Conservation (phyloP, 2,888 invertebrate species). For the Cloeon dipterum region DNA sequence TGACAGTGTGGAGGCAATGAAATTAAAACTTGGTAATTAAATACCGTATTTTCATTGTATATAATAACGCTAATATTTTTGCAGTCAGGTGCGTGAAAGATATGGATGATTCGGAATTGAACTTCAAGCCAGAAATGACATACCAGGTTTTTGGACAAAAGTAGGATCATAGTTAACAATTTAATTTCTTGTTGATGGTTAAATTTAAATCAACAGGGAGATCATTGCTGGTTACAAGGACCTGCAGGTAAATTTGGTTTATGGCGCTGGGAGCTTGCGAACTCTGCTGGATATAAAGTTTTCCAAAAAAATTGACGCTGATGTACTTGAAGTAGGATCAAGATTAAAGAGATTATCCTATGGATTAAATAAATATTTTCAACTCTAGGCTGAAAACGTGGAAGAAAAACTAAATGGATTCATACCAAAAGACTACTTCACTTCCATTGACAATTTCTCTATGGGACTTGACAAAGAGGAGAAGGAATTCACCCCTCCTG, state of each 20-base stretch:
- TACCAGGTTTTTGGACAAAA: slow-evolving; percentile 83
- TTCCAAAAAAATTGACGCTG: slow-evolving; percentile 6
- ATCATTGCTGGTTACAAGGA: slow-evolving; percentile 48
- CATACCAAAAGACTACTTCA: slow-evolving; percentile 42
- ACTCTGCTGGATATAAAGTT: slow-evolving; percentile 60
- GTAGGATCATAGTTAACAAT: slow-evolving; percentile 14
- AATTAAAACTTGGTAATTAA: slow-evolving; percentile 26
- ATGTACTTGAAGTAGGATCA: slow-evolving; percentile 7
- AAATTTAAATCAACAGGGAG: background rate
- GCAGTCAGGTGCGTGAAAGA: slow-evolving; percentile 35
- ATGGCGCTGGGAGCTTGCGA: slow-evolving; percentile 56
- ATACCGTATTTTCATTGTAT: background rate
- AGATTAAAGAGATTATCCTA: slow-evolving; percentile 9
- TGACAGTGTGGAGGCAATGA: slow-evolving; percentile 30
- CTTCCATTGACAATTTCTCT: slow-evolving; percentile 49
- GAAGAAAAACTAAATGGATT: slow-evolving; percentile 40
- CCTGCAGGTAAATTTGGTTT: slow-evolving; percentile 52
- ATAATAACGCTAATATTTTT: slow-evolving; percentile 5
- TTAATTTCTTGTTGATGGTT: background rate
- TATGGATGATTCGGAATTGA: slow-evolving; percentile 33
- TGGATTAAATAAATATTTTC: slow-evolving; percentile 13
- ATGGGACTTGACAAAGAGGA: slow-evolving; percentile 44
- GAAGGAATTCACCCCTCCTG: slow-evolving; percentile 52
- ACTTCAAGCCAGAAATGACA: slow-evolving; percentile 66
- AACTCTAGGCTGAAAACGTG: slow-evolving; percentile 61